Percentiles rank a stretch among this genome's conserved stretches.
Evolutionary conservation across 2,888 invertebrate genomes (phyloP).

Genomic region (Lamellibrachia columna): DNA sequence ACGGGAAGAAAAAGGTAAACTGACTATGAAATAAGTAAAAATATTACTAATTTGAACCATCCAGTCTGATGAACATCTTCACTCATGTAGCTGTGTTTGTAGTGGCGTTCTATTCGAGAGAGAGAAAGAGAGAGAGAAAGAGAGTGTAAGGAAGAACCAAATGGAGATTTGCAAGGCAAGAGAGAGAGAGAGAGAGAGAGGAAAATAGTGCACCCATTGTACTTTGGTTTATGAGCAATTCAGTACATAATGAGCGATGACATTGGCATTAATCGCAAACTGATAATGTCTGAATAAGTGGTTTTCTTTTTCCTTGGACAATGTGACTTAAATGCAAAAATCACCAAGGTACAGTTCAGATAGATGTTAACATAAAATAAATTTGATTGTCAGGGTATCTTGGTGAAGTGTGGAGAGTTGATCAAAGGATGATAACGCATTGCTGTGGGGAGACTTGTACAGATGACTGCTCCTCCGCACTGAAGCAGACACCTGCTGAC

Average conservation of each 20-base stretch:
- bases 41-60: no score
- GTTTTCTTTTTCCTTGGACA: background rate
- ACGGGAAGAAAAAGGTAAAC: no score
- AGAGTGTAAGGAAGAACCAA: background rate
- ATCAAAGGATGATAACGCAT: background rate
- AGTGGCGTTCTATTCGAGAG: no score
- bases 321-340: slow-evolving; percentile 9
- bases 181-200: background rate
- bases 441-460: background rate
- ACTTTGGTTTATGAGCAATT: background rate
- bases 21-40: no score
- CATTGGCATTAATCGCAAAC: background rate
- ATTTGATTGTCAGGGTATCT: background rate
- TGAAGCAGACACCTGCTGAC: background rate
- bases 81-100: no score
- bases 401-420: background rate
- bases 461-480: background rate
- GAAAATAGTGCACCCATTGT: background rate
- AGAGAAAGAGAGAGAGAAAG: no score
- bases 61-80: no score
- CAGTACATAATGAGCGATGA: background rate
- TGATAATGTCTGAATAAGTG: background rate
- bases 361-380: background rate
- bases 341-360: background rate
- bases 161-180: background rate